These are phyloP conservation scores for Drosophila punjabiensis DNA, from an alignment of 1,140 invertebrate species.

Conservation along the genomic window DNA sequence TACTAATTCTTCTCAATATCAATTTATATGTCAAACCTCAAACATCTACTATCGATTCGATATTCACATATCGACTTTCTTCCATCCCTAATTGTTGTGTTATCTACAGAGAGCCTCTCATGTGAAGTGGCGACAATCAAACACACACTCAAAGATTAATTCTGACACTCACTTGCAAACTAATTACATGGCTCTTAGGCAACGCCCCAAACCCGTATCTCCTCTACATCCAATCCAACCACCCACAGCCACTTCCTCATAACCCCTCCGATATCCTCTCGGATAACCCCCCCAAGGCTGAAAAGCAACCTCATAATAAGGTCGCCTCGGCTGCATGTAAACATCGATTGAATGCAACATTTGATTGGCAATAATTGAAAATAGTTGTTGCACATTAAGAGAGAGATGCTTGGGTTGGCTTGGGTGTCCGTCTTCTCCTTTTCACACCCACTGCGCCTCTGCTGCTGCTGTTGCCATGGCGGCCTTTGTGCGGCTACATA, in stretches of 20 bases:
- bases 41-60: neutral
- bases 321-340: constrained; percentile 65
- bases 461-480: constrained; percentile 69
- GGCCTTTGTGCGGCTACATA: constrained; percentile 53
- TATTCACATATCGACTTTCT: neutral
- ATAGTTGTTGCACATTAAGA: constrained; percentile 81
- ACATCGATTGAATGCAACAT: constrained; percentile 84
- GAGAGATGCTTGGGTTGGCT: neutral
- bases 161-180: constrained; percentile 83
- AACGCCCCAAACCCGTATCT: constrained; percentile 40
- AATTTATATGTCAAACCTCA: too few relatives aligned
- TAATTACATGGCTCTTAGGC: constrained; percentile 83
- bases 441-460: constrained; percentile 53
- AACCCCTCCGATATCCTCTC: constrained; percentile 9
- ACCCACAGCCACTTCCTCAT: neutral
- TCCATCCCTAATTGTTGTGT: neutral
- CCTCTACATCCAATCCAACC: neutral
- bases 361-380: constrained; percentile 85
- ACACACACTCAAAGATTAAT: constrained; percentile 84
- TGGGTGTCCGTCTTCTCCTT: constrained; percentile 3
- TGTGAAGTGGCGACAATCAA: constrained; percentile 79
- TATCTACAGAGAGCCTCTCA: constrained; percentile 23
- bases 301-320: constrained; percentile 50
- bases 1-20: neutral
- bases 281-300: constrained; percentile 33